These are phyloP conservation scores for Petrocephalus schoutedeni DNA, from an alignment of 2,797 vertebrate genomes.

Conservation along the genomic window DNA sequence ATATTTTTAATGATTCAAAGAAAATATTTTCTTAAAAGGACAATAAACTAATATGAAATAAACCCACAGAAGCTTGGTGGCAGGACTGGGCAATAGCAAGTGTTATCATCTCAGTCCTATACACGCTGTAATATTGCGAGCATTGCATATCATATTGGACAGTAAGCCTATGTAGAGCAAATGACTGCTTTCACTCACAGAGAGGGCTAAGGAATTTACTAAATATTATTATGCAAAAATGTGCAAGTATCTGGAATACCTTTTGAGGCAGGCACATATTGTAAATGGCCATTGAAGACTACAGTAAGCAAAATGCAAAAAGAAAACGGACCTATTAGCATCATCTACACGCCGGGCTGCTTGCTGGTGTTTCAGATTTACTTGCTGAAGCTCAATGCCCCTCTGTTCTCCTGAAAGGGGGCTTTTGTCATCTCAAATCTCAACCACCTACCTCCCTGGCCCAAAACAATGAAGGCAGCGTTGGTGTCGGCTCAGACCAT, in stretches of 20 bases:
- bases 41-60: neutral
- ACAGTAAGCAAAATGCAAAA: neutral
- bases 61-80: neutral
- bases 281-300: neutral
- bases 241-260: neutral
- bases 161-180: neutral
- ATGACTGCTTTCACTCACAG: neutral
- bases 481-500: neutral
- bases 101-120: neutral
- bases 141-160: neutral
- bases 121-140: neutral
- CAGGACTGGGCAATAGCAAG: neutral
- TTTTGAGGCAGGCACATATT: neutral
- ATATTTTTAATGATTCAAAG: neutral
- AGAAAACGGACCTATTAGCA: neutral
- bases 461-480: slow-evolving; percentile 7
- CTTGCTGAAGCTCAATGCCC: slow-evolving; percentile 9
- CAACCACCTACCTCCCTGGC: slow-evolving; percentile 4
- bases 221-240: slow-evolving; percentile 1
- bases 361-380: neutral
- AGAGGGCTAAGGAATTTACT: neutral
- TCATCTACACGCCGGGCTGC: neutral
- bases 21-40: neutral
- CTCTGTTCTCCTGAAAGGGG: slow-evolving; percentile 15
- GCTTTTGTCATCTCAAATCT: slow-evolving; percentile 13